Base-by-base conservation (phyloP, 2,888 invertebrate species). In the Pyrochroa serraticornis region DNA sequence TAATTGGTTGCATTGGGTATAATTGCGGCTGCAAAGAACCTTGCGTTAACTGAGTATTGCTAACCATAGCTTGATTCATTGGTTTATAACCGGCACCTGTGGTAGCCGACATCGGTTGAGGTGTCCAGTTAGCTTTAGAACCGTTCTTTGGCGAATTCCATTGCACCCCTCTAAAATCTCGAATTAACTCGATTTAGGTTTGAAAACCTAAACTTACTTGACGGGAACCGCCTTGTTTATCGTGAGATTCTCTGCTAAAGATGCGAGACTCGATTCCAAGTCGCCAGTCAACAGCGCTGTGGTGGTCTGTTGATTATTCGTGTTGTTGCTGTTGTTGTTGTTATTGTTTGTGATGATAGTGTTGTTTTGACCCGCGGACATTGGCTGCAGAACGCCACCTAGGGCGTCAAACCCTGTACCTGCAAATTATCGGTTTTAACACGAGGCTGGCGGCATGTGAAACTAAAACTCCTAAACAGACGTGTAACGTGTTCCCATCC, bases 241-340 rank as follows among this genome's bases (percentile, higher is more conserved):
- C 71, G 89, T 87, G 71, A 97, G 86, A 81, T 96, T 97, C 82
- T 96, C 93, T 62, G 96, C 97, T 71, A 97, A 83, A 66, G 92
- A 92, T 62, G 95, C 95, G 60, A 97, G 87, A 70, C 95, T 95
- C 69, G 94, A 92, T 78, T 97, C 96, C 78, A 97, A 83, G 80
- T 97, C 97, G 52, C 95, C 94, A 22, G 94, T 93, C 63, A 96
- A 84, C 65, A 97, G 89, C 62, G 82, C 80, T 65, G 82, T 76
- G 59, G 78, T 79, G 10, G 74, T 67, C 42, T 75, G 71, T 54
- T 80, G 69, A 70, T 75, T 62, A 43, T 68, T 65, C 39, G 64
- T 69, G 47, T 70, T 71, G 9, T 58, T 63, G 33, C 56, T 67
- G 31, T 47, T 64, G 57, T 61, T 69, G 37, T 62, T 66, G 50